A percentile compares a stretch with the other conserved stretches of the same genome.
Conservation (phyloP, 2,797 vertebrate species). For the Enteromius fasciolatus region DNA sequence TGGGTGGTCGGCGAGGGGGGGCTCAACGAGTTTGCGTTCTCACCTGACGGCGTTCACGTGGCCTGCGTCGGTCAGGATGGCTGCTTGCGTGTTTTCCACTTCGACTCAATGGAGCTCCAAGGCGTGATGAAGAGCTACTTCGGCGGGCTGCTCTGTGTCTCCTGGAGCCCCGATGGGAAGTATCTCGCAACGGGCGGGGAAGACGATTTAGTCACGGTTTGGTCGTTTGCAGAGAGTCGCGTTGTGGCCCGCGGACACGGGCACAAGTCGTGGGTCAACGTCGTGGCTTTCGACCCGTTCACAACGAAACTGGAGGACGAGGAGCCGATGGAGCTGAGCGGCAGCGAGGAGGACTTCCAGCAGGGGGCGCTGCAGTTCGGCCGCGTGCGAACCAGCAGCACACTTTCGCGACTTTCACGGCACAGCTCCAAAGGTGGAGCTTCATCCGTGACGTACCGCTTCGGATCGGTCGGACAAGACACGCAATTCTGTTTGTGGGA, state of each 20-base stretch:
- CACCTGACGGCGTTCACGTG: constrained; percentile 86
- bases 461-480: constrained; percentile 92
- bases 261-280: constrained; percentile 94
- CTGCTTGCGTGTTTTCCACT: constrained; percentile 89
- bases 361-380: constrained; percentile 73
- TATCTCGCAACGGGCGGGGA: constrained; percentile 91
- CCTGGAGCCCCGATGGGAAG: constrained; percentile 92
- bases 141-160: constrained; percentile 89
- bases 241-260: constrained; percentile 90
- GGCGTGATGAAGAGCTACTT: constrained; percentile 95
- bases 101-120: constrained; percentile 90
- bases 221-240: constrained; percentile 88
- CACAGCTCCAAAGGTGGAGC: constrained; percentile 81
- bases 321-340: constrained; percentile 79
- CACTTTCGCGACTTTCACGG: constrained; percentile 81
- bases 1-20: constrained; percentile 90
- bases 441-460: constrained; percentile 84
- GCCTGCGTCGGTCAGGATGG: constrained; percentile 93
- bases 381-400: constrained; percentile 83
- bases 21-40: constrained; percentile 92
- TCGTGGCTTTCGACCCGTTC: constrained; percentile 91
- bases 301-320: constrained; percentile 84
- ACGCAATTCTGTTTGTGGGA: constrained; percentile 95
- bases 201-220: constrained; percentile 91
- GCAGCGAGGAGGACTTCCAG: constrained; percentile 79